Conservation (phyloP, 1,140 invertebrate species). For the Macrostomum lignano region DNA sequence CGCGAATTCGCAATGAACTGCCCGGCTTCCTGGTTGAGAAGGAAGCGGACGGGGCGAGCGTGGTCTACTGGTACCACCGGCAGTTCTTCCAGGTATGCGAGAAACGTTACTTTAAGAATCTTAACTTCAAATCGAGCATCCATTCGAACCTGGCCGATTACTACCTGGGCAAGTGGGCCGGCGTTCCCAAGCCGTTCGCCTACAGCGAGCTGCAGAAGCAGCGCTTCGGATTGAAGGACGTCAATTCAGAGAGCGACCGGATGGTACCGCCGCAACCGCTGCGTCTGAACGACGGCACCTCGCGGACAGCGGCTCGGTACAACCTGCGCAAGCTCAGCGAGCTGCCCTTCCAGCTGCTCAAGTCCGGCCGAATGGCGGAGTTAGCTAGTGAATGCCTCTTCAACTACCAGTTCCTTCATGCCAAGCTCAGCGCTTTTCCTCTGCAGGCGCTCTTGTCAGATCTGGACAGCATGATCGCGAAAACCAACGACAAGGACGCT, state of each 20-base stretch:
- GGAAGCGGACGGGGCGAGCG: slow-evolving; percentile 79
- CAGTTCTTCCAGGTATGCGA: slow-evolving; percentile 33
- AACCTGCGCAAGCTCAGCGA: slow-evolving; percentile 36
- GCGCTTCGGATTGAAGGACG: slow-evolving; percentile 39
- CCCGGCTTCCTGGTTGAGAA: slow-evolving; percentile 77
- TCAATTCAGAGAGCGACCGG: slow-evolving; percentile 65
- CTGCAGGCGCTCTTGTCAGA: slow-evolving; percentile 63
- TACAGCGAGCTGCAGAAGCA: slow-evolving; percentile 80
- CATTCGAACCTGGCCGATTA: slow-evolving; percentile 91
- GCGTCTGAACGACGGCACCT: slow-evolving; percentile 55
- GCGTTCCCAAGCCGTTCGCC: slow-evolving; percentile 68
- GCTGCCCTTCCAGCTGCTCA: slow-evolving; percentile 64
- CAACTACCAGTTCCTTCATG: slow-evolving; percentile 86
- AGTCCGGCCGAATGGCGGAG: slow-evolving; percentile 62
- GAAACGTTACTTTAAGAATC: slow-evolving; percentile 81
- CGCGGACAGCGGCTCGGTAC: slow-evolving; percentile 28
- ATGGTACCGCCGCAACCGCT: slow-evolving; percentile 79
- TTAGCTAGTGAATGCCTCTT: slow-evolving; percentile 72
- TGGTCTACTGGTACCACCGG: slow-evolving; percentile 77
- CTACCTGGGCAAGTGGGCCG: slow-evolving; percentile 70
- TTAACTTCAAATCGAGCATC: slow-evolving; percentile 77
- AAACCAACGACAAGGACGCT: no score
- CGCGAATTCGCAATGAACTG: slow-evolving; percentile 65
- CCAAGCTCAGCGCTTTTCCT: slow-evolving; percentile 71
- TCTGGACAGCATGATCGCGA: slow-evolving; percentile 53